phyloP scores from a whole-genome alignment of 2,888 invertebrate genomes.

The Thelaira solivaga region DNA sequence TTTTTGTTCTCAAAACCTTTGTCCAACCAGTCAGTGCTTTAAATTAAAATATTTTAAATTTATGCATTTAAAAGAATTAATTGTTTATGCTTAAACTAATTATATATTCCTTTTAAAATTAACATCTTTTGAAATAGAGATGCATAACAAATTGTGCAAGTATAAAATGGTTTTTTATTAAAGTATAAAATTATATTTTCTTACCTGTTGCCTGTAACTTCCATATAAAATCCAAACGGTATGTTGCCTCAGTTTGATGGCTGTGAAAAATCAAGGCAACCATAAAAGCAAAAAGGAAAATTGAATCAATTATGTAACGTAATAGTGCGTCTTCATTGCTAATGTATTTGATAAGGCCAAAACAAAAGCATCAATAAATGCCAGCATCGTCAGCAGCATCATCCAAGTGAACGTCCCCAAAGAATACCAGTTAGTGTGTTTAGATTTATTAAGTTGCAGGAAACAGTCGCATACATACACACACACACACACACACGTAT shows the following conservation, averaged over 20 bases:
- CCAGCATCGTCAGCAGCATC: constrained; percentile 13
- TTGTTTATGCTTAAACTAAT: neutral
- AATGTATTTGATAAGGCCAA: constrained; percentile 50
- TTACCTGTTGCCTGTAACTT: constrained; percentile 94
- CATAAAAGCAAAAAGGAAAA: constrained; percentile 85
- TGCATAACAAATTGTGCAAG: neutral
- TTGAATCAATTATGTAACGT: constrained; percentile 79
- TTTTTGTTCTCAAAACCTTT: too few species aligned
- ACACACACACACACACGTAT: neutral
- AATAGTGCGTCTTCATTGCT: constrained; percentile 75
- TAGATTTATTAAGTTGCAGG: neutral
- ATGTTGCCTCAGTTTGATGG: constrained; percentile 95
- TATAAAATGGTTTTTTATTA: too few species aligned
- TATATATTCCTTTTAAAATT: neutral
- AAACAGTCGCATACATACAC: neutral
- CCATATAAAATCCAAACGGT: constrained; percentile 97
- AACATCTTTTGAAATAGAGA: neutral
- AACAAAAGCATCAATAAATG: constrained; percentile 25
- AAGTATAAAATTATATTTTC: constrained; percentile 47
- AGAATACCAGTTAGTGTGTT: neutral
- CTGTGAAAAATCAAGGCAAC: constrained; percentile 92
- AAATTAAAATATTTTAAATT: too few species aligned
- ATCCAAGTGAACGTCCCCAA: constrained; percentile 20
- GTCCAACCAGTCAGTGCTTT: too few species aligned
- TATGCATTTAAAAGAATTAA: too few species aligned